phyloP scores from a whole-genome alignment of 2,113 vertebrate genomes.

The Ursus arctos region DNA sequence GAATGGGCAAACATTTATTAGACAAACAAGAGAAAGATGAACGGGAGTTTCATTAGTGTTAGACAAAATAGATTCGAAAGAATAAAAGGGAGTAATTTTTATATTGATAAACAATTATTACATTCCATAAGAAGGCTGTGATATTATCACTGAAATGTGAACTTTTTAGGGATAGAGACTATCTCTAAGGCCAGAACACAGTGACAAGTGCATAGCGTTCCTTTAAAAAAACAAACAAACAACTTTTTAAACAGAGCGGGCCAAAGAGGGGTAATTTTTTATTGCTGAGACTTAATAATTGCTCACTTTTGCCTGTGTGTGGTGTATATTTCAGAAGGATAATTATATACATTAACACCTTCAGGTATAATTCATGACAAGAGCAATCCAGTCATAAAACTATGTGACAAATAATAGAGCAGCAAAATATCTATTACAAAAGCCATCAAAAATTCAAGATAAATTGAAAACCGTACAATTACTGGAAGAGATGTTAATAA shows the following conservation, averaged over 20 bases:
- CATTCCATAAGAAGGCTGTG: not conserved
- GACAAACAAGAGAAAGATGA: not conserved
- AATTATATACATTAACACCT: not conserved
- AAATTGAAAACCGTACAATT: not conserved
- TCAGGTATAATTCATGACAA: not conserved
- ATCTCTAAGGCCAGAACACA: not conserved
- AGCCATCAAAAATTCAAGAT: not conserved
- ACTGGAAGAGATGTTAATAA: not conserved
- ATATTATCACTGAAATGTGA: not conserved
- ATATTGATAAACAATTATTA: not conserved
- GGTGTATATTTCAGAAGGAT: not conserved
- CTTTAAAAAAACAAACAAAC: not conserved
- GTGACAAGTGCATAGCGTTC: not conserved
- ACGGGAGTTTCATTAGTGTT: not conserved
- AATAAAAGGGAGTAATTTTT: not conserved
- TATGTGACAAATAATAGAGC: not conserved
- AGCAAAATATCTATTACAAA: constrained; percentile 26
- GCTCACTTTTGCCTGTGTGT: not conserved
- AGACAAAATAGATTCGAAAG: not conserved
- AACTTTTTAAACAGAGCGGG: not conserved
- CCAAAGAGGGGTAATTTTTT: not conserved
- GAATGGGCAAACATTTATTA: not conserved
- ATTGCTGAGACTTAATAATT: not conserved
- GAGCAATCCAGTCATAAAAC: not conserved
- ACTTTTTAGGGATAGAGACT: not conserved